A percentile compares a stretch with the other conserved stretches of the same genome.
phyloP scores from a whole-genome alignment of 2,797 vertebrate species.

The Acanthurus leucopareius region DNA sequence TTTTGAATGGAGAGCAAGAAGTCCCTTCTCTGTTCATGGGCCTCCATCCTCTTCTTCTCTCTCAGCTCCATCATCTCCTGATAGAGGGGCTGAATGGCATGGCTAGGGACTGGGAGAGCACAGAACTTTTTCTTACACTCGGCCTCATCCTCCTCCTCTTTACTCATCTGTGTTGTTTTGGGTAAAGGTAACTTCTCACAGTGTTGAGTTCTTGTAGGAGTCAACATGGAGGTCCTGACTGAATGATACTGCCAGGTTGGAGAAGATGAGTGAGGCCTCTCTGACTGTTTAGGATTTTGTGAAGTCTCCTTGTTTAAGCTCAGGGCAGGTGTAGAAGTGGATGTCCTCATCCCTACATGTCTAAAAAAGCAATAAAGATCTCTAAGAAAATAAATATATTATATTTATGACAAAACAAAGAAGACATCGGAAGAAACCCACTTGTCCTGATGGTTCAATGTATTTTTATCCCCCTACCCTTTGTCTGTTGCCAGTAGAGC shows the following conservation, averaged over 20 bases:
- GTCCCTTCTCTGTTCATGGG: slow-evolving; percentile 89
- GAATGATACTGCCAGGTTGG: slow-evolving; percentile 74
- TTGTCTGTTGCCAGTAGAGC: slow-evolving; percentile 68
- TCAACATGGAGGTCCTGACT: slow-evolving; percentile 77
- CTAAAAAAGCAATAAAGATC: slow-evolving; percentile 33
- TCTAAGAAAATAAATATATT: slow-evolving; percentile 2
- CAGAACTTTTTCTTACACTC: slow-evolving; percentile 94
- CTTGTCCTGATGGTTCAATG: slow-evolving; percentile 60
- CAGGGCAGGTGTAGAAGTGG: slow-evolving; percentile 80
- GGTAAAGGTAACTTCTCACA: slow-evolving; percentile 74
- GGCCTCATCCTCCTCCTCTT: slow-evolving; percentile 86
- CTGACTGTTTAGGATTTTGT: slow-evolving; percentile 56
- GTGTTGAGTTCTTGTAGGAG: slow-evolving; percentile 73
- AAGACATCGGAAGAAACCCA: slow-evolving; percentile 42
- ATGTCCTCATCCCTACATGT: slow-evolving; percentile 74
- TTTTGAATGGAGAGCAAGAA: slow-evolving; percentile 90
- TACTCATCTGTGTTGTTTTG: slow-evolving; percentile 79
- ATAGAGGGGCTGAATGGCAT: slow-evolving; percentile 88
- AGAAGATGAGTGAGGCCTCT: slow-evolving; percentile 74
- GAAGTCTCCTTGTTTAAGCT: slow-evolving; percentile 64
- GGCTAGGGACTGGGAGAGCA: slow-evolving; percentile 89
- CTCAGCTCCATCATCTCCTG: slow-evolving; percentile 85
- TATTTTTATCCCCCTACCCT: slow-evolving; percentile 60
- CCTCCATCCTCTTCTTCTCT: slow-evolving; percentile 86
- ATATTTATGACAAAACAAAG: slow-evolving; percentile 11